phyloP scores from a whole-genome alignment of 2,888 invertebrate species.

The Xanthia icteritia region DNA sequence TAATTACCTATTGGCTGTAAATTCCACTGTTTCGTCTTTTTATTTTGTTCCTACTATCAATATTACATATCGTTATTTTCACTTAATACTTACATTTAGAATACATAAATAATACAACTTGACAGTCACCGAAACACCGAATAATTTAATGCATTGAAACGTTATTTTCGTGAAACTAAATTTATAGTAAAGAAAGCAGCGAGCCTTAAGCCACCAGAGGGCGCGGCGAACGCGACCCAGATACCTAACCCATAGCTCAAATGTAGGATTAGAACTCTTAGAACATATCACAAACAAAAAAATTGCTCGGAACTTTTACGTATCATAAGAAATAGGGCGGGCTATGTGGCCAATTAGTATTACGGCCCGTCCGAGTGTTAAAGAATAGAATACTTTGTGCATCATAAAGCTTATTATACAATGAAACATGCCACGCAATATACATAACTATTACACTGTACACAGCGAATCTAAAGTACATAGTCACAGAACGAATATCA shows the following conservation, averaged over 20 bases:
- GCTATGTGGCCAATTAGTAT: not conserved
- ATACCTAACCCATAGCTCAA: constrained; percentile 4
- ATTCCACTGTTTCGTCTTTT: constrained; percentile 72
- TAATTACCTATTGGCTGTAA: constrained; percentile 76
- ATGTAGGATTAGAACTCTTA: not conserved
- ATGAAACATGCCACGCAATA: constrained; percentile 82
- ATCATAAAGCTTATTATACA: constrained; percentile 81
- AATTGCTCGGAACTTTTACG: not conserved
- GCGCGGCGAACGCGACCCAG: constrained; percentile 4
- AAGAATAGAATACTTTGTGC: constrained; percentile 79
- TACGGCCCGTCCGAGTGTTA: constrained; percentile 56
- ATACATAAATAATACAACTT: constrained; percentile 81
- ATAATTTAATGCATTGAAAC: constrained; percentile 73
- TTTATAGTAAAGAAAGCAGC: constrained; percentile 58
- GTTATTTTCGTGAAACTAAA: constrained; percentile 63
- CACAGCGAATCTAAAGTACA: constrained; percentile 81
- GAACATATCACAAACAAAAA: constrained; percentile 19
- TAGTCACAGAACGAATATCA: constrained; percentile 72
- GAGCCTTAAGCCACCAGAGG: not conserved
- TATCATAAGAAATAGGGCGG: constrained; percentile 22
- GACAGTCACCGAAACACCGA: constrained; percentile 73
- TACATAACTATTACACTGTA: constrained; percentile 80
- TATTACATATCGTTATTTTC: constrained; percentile 76
- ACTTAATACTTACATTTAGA: constrained; percentile 80
- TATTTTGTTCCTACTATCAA: constrained; percentile 73